Evolutionary conservation across 53 echinoderm and acorn worm species (phyloP), one percentile per base, ranked within the genome.

Genomic region (Luidia sarsii): DNA sequence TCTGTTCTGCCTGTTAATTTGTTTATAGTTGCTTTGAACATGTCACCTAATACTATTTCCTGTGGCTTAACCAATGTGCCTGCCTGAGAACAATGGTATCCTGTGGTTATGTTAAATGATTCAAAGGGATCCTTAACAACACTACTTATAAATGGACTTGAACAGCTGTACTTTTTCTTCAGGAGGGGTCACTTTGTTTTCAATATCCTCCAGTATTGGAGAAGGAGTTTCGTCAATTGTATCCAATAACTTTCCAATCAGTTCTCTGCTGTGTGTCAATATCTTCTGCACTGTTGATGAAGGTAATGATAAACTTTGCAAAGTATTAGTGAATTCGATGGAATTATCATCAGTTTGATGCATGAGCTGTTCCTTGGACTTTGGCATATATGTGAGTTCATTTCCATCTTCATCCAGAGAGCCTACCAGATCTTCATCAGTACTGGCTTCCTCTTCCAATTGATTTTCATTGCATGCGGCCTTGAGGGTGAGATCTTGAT

Each of bases 1-100:
- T 66, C 35, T 50, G 48, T 67, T 53, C 67, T 66, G 1, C 82
- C 82, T 24, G 67, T 33, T 14, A n/a, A 0, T 36, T 34, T 67
- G 33, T 65, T 66, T 34, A 51, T 53, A 7, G 1, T 23, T 3
- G 18, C 41, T 52, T 16, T 50, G 67, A 3, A 73, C 1, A 53
- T 37, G 13, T 51, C 33, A 10, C 73, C 73, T 8, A 51, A 56
- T 16, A 55, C 33, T 25, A 4, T 51, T 34, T 32, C 27, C 35
- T 64, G 3, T 33, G 82, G 82, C 15, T 53, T 50, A 1, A 81
- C 67, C 2, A 81, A 41, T 3, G 34, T 16, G 1, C 65, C 65
- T 37, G 53, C 7, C 39, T 50, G 14, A 2, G 24, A 54, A 35
- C 52, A 54, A 38, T 81, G 48, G 22, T 81, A 67, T 20, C 67